Base-by-base conservation (phyloP, 2,797 vertebrate species). In the Pempheris klunzingeri region DNA sequence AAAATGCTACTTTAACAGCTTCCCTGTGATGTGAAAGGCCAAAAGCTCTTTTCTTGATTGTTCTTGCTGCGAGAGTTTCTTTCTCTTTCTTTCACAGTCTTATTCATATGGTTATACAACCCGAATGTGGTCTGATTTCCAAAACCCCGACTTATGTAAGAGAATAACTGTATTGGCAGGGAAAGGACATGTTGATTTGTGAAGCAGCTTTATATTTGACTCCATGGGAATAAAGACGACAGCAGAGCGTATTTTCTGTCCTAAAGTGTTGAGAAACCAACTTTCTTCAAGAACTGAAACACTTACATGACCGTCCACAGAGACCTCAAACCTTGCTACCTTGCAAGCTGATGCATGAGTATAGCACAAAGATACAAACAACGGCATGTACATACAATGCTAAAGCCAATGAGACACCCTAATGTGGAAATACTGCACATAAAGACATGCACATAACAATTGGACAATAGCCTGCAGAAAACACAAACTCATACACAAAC, bases 141-240 rank as follows among this genome's bases (percentile, higher is more conserved):
- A 74, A 80, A 87, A 79, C 26, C 39, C 15, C 17, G 53, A 65
- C n/a, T 87, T 80, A 69, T 67, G 77, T 74, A 83, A 82, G 70
- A 81, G 71, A 78, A 70, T 43, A 66, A 77, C 69, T 60, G 15
- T 14, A 67, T 26, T 83, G 82, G 78, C 78, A 63, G 53, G 30
- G 57, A 44, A 46, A 57, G 20, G 74, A 66, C 77, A 49, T 49
- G 64, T 75, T 84, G 50, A 81, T 86, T 83, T 74, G 65, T 79
- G 50, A 72, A 36, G 67, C 75, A 69, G 77, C 81, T 71, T 80
- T 17, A 53, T 61, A 55, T 75, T 18, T 0, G 11, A 77, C 50
- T 74, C 38, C 47, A n/a, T 22, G 65, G 60, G 62, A 63, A 70
- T 49, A 36, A 68, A 77, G 54, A 57, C 47, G 57, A 60, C 36